These are phyloP conservation scores for Diachasmimorpha longicaudata DNA, from an alignment of 1,140 invertebrate genomes.

Conservation along the genomic window DNA sequence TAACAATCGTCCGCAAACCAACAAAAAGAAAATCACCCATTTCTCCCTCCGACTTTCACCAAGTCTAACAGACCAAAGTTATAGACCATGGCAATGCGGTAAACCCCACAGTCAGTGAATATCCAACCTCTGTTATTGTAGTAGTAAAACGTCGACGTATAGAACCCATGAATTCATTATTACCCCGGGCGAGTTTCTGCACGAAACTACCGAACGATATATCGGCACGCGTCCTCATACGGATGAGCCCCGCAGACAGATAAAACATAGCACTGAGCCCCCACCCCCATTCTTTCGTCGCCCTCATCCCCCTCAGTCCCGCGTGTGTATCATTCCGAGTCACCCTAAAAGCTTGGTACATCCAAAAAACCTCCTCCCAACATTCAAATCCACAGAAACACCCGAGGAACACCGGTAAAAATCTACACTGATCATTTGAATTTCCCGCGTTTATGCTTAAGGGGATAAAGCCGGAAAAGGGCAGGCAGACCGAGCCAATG, in stretches of 20 bases:
- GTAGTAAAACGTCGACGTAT: background rate
- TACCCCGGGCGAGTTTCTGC: slow-evolving; percentile 6
- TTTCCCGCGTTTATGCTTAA: background rate
- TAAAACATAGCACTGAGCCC: background rate
- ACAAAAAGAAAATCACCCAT: background rate
- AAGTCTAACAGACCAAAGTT: background rate
- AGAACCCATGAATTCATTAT: slow-evolving; percentile 31
- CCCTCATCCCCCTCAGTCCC: background rate
- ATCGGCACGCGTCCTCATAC: slow-evolving; percentile 12
- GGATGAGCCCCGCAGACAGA: background rate
- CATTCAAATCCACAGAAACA: background rate
- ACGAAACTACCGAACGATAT: background rate
- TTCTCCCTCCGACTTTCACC: background rate
- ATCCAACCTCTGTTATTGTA: background rate
- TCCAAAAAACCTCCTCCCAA: background rate
- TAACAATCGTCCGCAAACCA: background rate
- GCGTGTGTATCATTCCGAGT: slow-evolving; percentile 22
- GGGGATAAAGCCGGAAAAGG: background rate
- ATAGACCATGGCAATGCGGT: slow-evolving; percentile 22
- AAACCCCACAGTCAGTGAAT: slow-evolving; percentile 11
- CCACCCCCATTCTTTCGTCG: no score
- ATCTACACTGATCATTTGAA: background rate
- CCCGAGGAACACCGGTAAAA: background rate
- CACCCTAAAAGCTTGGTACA: slow-evolving; percentile 21
- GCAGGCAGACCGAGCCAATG: background rate